Base-by-base conservation (phyloP, 2,797 vertebrate species). In the Chelonia mydas region DNA sequence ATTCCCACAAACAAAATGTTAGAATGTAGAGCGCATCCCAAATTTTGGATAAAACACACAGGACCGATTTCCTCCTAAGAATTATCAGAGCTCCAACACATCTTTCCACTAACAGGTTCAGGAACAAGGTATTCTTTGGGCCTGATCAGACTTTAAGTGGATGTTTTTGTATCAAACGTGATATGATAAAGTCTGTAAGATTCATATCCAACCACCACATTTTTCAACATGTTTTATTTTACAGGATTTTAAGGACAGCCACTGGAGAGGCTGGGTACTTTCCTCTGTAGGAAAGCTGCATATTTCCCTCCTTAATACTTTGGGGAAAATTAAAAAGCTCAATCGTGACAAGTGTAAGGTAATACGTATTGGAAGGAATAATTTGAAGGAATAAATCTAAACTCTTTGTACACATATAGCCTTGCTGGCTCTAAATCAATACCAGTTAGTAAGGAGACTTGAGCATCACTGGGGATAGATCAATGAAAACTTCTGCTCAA, bases 371-470 rank as follows among this genome's bases (percentile, higher is more conserved):
- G 78, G 37, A 84, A 81, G 3, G 1, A 0, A 33, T 28, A 33
- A 5, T 51, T 51, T 17, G 37, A 84, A 79, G 3, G 1, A 0
- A 37, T 33, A 33, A 4, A 41, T 33, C 53, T 89, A 16, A 86
- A 84, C 25, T 27, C 17, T 74, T 47, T 31, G 13, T 77, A 28
- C 11, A 47, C 15, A 31, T n/a, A n/a, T n/a, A n/a, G n/a, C n/a
- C n/a, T 9, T 77, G 13, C 74, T 31, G 74, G n/a, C 72, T 84
- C 77, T 90, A 54, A 72, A 92, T 5, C 41, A 81, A 16, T 77
- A 90, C 50, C n/a, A 89, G 19, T 23, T 87, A 90, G 53, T 59
- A 86, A 84, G 51, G 55, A 93, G 51, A 87, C 49, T 55, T 51
- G 53, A 83, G 84, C 86, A 93, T 11, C 72, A 57, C 61, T 5